A percentile compares a stretch with the other conserved stretches of the same genome.
Conservation (phyloP, 2,888 invertebrate species). For the Fabriciana adippe region DNA sequence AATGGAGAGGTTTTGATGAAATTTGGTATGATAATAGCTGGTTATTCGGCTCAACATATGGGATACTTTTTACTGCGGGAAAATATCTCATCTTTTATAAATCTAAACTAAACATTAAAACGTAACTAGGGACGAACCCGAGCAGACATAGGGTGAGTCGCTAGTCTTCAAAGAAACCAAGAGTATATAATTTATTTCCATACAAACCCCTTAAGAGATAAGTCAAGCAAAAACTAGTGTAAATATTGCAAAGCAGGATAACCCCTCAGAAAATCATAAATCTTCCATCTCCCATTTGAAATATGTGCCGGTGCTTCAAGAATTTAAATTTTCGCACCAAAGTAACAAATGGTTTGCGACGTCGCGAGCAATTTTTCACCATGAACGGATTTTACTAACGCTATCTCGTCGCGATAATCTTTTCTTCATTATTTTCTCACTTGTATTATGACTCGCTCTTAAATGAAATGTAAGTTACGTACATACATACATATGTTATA, state of each 20-base stretch:
- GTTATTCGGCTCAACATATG: no score
- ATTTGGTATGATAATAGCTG: no score
- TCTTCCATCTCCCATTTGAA: slow-evolving; percentile 35
- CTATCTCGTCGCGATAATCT: slow-evolving; percentile 34
- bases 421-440: slow-evolving; percentile 32
- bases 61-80: no score
- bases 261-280: slow-evolving; percentile 32
- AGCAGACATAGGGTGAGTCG: no score
- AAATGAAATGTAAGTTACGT: background rate
- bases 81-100: no score
- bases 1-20: no score
- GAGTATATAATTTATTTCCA: slow-evolving; percentile 6
- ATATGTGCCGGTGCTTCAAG: slow-evolving; percentile 25
- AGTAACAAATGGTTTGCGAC: slow-evolving; percentile 37
- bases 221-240: slow-evolving; percentile 16
- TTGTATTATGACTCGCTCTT: slow-evolving; percentile 12
- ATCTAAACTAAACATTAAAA: no score
- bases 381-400: slow-evolving; percentile 33
- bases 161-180: no score
- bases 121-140: no score
- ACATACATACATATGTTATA: no score
- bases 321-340: slow-evolving; percentile 35
- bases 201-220: slow-evolving; percentile 1
- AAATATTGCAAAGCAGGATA: slow-evolving; percentile 18
- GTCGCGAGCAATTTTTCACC: slow-evolving; percentile 36